Base-by-base conservation (phyloP, 2,797 vertebrate genomes). In the Pempheris klunzingeri region DNA sequence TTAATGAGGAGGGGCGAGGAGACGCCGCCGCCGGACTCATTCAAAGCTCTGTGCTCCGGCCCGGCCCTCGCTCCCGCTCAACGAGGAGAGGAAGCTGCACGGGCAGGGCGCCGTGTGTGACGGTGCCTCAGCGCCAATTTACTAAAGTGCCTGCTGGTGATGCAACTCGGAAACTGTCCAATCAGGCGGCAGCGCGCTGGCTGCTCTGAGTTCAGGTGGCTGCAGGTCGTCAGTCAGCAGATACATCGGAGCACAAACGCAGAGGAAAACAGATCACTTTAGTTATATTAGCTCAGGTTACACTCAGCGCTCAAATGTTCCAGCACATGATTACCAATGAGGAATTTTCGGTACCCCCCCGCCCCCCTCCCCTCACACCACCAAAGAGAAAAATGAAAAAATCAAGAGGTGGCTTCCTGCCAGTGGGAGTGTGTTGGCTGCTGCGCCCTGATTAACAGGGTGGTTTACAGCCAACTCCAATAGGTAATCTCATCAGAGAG, bases 401-500 rank as follows among this genome's bases (percentile, higher is more conserved):
- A 82, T 66, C 71, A 79, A 81, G 49, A 63, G 44, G 84, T 94
- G 94, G 94, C 95, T 90, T 78, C 89, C 78, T 94, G 95, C 96
- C 96, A 96, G 90, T 84, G 91, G 92, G 89, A 90, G 94, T 93
- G 89, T 90, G 94, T 93, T 95, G 95, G 94, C 95, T 95, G 94
- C 87, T 91, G 94, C 94, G 93, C 91, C 93, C 93, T 95, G 95
- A 96, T 96, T 96, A 97, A 95, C 92, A 90, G 90, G 87, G 84
- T 95, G 95, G 95, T 96, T 96, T 95, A 95, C 95, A 94, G 95
- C 95, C 95, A 95, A 96, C 88, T 90, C 89, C 88, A 94, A 93
- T 93, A 95, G 95, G 92, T 93, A 95, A 96, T 96, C 94, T 95
- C 92, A 96, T 96, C 95, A 96, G 95, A 93, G 92, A 93, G 90